Evolutionary conservation across 2,888 invertebrate genomes (phyloP).

Genomic region (Bhutanitis thaidina): DNA sequence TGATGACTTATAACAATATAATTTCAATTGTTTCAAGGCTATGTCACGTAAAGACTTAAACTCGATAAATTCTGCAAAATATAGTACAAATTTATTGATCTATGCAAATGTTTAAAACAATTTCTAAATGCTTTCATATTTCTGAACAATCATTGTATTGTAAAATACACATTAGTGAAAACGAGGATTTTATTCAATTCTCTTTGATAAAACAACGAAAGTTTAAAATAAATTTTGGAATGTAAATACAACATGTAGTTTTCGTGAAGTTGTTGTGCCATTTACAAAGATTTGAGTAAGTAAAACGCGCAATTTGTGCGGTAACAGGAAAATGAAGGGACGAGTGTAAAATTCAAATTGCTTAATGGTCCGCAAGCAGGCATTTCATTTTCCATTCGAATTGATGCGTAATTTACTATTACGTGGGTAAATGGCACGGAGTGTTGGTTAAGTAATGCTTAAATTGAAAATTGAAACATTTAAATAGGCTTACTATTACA

Average conservation of each 20-base stretch:
- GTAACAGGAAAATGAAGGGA: conserved; percentile 76
- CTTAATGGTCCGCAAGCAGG: conserved; percentile 73
- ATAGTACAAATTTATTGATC: no score
- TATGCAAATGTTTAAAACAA: no score
- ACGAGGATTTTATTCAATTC: conserved; percentile 8
- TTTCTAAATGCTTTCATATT: no score
- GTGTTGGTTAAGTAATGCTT: conserved; percentile 55
- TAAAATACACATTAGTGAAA: no score
- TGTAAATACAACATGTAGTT: conserved; percentile 4
- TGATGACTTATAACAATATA: no score
- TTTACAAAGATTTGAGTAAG: conserved; percentile 31
- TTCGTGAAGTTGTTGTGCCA: conserved; percentile 23
- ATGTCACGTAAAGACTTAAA: no score
- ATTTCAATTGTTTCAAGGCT: no score
- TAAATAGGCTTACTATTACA: no score
- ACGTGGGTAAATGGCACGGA: conserved; percentile 59
- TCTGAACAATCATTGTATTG: no score
- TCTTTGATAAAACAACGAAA: conserved; percentile 5
- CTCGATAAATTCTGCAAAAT: no score
- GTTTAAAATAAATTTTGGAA: conserved; percentile 12
- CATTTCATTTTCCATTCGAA: conserved; percentile 79
- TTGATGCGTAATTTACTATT: conserved; percentile 71
- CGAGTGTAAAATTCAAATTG: conserved; percentile 79
- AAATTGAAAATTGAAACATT: no score
- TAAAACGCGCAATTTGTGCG: conserved; percentile 60